Percentiles rank a stretch among this genome's conserved stretches.
Evolutionary conservation across 2,888 invertebrate genomes (phyloP).

Genomic region (Hirtodrosophila duncani): DNA sequence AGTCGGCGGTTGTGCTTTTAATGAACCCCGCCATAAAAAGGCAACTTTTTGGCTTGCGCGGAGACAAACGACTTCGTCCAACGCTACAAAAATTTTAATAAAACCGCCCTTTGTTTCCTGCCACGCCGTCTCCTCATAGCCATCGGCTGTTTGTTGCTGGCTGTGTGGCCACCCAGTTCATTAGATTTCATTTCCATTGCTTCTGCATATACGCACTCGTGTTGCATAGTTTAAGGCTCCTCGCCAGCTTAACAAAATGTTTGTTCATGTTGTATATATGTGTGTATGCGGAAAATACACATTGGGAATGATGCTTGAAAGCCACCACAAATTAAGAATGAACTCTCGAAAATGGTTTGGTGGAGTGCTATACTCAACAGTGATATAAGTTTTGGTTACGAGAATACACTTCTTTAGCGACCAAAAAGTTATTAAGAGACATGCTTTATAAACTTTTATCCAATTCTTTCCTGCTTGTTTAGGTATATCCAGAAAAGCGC

Average conservation of each 20-base stretch:
- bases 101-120: conserved; percentile 15
- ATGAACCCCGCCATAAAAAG: conserved; percentile 24
- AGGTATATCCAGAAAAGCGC: too few relatives aligned
- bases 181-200: conserved; percentile 23
- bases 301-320: too few relatives aligned
- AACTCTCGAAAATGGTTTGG: too few relatives aligned
- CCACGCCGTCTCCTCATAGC: not conserved
- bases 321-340: not conserved
- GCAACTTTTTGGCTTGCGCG: conserved; percentile 4
- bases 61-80: conserved; percentile 36
- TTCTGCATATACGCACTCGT: conserved; percentile 6
- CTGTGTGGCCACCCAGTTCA: conserved; percentile 26
- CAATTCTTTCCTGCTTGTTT: too few relatives aligned
- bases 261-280: not conserved
- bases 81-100: conserved; percentile 39
- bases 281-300: not conserved
- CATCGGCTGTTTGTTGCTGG: conserved; percentile 12
- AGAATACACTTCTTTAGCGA: too few relatives aligned
- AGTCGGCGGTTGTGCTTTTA: conserved; percentile 31
- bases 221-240: conserved; percentile 53
- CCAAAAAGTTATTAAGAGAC: too few relatives aligned
- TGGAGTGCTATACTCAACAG: too few relatives aligned
- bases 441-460: too few relatives aligned
- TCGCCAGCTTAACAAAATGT: too few relatives aligned
- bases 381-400: too few relatives aligned